phyloP scores from a whole-genome alignment of 35 echinoderm and acorn worm species.

The Strongylocentrotus purpuratus region DNA sequence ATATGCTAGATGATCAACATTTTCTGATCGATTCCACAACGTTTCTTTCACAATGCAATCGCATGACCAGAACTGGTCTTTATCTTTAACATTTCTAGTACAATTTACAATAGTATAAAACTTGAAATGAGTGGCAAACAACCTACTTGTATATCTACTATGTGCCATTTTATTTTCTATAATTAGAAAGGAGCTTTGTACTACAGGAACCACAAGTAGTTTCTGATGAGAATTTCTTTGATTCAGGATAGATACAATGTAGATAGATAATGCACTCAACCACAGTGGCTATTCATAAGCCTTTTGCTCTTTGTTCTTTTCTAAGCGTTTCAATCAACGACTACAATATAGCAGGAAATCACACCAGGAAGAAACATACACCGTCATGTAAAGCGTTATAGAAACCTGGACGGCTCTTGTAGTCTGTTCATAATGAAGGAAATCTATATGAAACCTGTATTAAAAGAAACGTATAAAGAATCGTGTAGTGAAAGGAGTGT shows the following conservation, averaged over 20 bases:
- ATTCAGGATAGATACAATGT: background rate
- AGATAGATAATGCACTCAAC: background rate
- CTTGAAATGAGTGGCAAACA: no score
- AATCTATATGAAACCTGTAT: no score
- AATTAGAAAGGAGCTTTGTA: background rate
- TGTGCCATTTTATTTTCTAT: background rate
- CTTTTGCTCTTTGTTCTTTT: background rate
- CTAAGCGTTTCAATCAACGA: background rate
- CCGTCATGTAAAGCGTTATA: background rate
- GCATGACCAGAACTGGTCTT: no score
- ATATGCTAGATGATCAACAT: no score
- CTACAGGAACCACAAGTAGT: background rate
- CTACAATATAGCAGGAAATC: background rate
- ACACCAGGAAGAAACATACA: background rate
- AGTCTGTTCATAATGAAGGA: background rate
- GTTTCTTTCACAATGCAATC: no score
- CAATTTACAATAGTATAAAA: no score
- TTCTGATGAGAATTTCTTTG: background rate
- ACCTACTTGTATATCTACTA: no score
- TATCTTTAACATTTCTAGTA: no score
- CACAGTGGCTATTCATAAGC: background rate
- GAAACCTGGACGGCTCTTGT: background rate
- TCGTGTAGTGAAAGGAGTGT: no score
- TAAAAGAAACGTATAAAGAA: no score
- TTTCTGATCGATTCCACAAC: no score